A percentile compares a stretch with the other conserved stretches of the same genome.
These are phyloP conservation scores for Drosophila rufa DNA, from an alignment of 1,140 invertebrate genomes.

Conservation along the genomic window DNA sequence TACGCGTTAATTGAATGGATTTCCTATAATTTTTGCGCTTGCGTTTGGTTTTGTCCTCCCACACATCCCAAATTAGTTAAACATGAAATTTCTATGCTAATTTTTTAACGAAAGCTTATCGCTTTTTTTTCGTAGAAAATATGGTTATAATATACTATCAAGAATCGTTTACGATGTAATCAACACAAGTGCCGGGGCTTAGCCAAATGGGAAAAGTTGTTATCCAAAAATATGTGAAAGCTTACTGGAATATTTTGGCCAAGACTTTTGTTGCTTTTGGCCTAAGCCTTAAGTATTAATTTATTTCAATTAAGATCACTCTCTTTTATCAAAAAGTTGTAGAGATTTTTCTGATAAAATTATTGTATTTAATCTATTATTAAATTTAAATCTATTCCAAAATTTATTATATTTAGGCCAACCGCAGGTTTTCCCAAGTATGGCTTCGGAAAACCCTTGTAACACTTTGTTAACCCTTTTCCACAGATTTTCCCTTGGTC, in stretches of 20 bases:
- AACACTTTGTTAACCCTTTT: constrained; percentile 10
- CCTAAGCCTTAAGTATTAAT: no score
- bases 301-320: no score
- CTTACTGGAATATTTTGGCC: no score
- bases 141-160: constrained; percentile 13
- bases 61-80: constrained; percentile 30
- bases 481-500: neutral
- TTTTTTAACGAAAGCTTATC: constrained; percentile 12
- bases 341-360: no score
- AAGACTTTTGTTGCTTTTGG: no score
- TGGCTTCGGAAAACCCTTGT: neutral
- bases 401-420: no score
- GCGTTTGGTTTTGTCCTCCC: constrained; percentile 14
- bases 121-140: neutral
- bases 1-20: constrained; percentile 55
- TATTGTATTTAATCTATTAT: no score
- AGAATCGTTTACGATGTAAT: constrained; percentile 20
- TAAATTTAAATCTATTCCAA: no score
- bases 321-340: no score
- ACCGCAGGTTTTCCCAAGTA: neutral
- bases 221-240: neutral
- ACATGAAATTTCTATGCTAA: constrained; percentile 38
- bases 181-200: constrained; percentile 6
- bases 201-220: constrained; percentile 5
- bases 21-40: constrained; percentile 45